phyloP scores from a whole-genome alignment of 2,888 invertebrate genomes.

The Tipula confusa region DNA sequence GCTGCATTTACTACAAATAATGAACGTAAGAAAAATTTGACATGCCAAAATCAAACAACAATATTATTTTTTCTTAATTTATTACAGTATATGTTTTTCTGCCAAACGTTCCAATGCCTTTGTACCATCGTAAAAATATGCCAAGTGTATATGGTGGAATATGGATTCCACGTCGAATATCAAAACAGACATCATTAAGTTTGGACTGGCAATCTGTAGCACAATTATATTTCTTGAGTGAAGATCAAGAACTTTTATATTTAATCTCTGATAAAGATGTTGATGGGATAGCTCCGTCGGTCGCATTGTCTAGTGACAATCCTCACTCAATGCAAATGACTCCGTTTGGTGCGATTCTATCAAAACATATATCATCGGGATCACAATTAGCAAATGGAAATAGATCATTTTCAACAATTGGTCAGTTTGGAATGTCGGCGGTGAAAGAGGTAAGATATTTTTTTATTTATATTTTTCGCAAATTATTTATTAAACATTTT shows the following conservation, averaged over 20 bases:
- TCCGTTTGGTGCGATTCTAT: slow-evolving; percentile 51
- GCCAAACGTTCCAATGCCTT: slow-evolving; percentile 54
- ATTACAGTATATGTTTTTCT: slow-evolving; percentile 61
- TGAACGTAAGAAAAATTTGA: slow-evolving; percentile 51
- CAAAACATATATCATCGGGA: slow-evolving; percentile 43
- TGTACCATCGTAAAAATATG: slow-evolving; percentile 53
- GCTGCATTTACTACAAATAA: slow-evolving; percentile 59
- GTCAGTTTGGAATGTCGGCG: slow-evolving; percentile 47
- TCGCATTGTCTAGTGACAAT: slow-evolving; percentile 41
- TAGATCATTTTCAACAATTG: slow-evolving; percentile 40
- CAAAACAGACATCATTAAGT: slow-evolving; percentile 49
- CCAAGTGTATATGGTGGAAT: slow-evolving; percentile 52
- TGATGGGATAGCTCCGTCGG: slow-evolving; percentile 44
- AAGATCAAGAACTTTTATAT: slow-evolving; percentile 55
- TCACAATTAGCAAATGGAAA: slow-evolving; percentile 31
- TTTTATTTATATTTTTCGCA: too few relatives aligned
- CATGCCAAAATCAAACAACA: slow-evolving; percentile 10
- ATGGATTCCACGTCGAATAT: slow-evolving; percentile 56
- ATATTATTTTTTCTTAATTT: slow-evolving; percentile 33
- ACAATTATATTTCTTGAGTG: slow-evolving; percentile 58
- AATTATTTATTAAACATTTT: too few relatives aligned
- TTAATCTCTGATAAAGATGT: slow-evolving; percentile 50
- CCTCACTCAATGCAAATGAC: slow-evolving; percentile 45
- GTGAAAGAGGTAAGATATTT: slow-evolving; percentile 49
- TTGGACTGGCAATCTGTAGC: slow-evolving; percentile 59